A percentile compares a stretch with the other conserved stretches of the same genome.
Conservation (phyloP, 2,113 vertebrate species). For the Centropus bengalensis region DNA sequence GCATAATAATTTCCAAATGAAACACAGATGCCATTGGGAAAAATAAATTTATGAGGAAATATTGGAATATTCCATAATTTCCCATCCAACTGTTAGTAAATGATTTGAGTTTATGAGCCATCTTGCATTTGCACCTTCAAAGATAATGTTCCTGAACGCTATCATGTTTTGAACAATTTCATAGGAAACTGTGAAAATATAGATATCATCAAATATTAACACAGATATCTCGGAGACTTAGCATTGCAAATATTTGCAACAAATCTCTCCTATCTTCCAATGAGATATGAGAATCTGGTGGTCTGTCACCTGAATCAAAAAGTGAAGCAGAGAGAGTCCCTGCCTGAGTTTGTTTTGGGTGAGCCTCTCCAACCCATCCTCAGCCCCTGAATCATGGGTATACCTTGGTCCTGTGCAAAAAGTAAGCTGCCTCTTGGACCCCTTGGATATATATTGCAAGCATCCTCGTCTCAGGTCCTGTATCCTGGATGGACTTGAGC, state of each 20-base stretch:
- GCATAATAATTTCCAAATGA: background rate
- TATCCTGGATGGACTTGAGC: background rate
- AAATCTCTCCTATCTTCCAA: background rate
- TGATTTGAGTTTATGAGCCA: background rate
- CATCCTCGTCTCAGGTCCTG: background rate
- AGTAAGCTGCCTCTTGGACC: background rate
- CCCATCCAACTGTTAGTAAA: background rate
- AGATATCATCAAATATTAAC: background rate
- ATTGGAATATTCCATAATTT: background rate
- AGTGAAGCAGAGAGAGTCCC: background rate
- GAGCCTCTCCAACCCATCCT: fast-evolving
- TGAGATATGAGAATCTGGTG: background rate
- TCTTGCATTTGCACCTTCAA: background rate
- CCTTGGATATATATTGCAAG: background rate
- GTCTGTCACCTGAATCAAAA: background rate
- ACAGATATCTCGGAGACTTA: background rate
- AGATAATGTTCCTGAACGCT: background rate
- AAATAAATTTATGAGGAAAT: background rate
- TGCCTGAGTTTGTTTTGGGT: background rate
- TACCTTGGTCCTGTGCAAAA: background rate
- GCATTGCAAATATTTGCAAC: background rate
- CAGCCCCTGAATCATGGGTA: background rate
- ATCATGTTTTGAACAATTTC: background rate
- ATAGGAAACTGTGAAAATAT: background rate
- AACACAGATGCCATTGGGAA: background rate